Evolutionary conservation across 1,140 invertebrate genomes (phyloP).

Genomic region (Cyrtorhinus lividipennis): DNA sequence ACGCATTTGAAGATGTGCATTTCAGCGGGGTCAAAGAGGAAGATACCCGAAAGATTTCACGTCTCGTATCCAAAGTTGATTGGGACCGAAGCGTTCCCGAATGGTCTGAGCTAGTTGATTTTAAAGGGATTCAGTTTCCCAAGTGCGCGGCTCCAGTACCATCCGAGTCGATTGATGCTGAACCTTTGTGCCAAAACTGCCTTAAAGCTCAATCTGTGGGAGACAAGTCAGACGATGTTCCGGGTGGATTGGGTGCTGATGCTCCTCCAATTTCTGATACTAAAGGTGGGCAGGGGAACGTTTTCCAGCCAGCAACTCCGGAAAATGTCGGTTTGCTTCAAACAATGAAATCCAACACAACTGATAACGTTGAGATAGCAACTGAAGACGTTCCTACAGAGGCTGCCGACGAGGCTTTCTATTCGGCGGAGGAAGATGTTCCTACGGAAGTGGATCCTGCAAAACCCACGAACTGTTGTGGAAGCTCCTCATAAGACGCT

Average conservation of each 20-base stretch:
- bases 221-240: no score
- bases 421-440: conserved; percentile 8
- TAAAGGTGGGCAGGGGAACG: no score
- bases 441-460: conserved; percentile 17
- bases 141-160: neutral
- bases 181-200: neutral
- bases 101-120: conserved; percentile 34
- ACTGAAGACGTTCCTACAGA: no score
- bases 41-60: conserved; percentile 25
- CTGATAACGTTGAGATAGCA: no score
- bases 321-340: no score
- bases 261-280: no score
- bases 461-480: conserved; percentile 11
- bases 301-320: no score
- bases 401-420: neutral
- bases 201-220: no score
- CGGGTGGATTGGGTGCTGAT: no score
- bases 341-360: no score
- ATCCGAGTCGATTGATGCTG: neutral
- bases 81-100: conserved; percentile 33
- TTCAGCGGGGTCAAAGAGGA: conserved; percentile 30
- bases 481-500: no score
- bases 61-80: conserved; percentile 30
- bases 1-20: conserved; percentile 18
- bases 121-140: conserved; percentile 30